Evolutionary conservation across 2,888 invertebrate genomes (phyloP), one percentile per base, ranked within the genome.

Genomic region (Spisula subtruncata): DNA sequence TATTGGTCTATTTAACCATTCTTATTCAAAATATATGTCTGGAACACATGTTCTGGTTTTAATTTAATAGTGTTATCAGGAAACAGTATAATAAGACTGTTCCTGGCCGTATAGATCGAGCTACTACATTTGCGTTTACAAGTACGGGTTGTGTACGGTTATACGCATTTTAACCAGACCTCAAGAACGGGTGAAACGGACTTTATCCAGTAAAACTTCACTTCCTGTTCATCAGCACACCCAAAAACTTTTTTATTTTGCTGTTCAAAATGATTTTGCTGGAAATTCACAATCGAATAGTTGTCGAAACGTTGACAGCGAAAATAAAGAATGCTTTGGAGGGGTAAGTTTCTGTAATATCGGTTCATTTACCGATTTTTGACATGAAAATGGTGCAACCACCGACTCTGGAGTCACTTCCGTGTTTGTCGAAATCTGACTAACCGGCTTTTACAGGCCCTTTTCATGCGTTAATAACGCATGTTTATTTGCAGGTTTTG

Each of bases 271-370:
- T 97, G 97, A 97, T 97, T 95, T 95, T 97, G 97, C 98, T 99
- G 97, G 99, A 99, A 98, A 99, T 99, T 97, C 99, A 99, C 97
- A 99, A 99, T 98, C 98, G 99, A 97, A 99, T 99, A 97, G 98
- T 99, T 96, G 99, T 99, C 97, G 99, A 99, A 97, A 99, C 99
- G 91, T 97, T 99, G 97, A 98, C 98, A 96, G 98, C 98, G 96
- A 99, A 99, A 98, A 99, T 99, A 97, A 98, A 98, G 97, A 99
- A 99, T 98, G 98, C 98, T 96, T 97, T 98, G 97, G 98, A 98
- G 96, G 99, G 99, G 99, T 99, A 97, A 98, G 98, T 48, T 14
- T 32, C 8, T 41, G 46, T 20, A 20, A 25, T 81, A 46, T 25
- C 20, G 12, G 5, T 10, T 16, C 10, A 46, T 81, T 81, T 25